Evolutionary conservation across 2,888 invertebrate genomes (phyloP), one percentile per base, ranked within the genome.

Genomic region (Eueremaeus valkanovi): DNA sequence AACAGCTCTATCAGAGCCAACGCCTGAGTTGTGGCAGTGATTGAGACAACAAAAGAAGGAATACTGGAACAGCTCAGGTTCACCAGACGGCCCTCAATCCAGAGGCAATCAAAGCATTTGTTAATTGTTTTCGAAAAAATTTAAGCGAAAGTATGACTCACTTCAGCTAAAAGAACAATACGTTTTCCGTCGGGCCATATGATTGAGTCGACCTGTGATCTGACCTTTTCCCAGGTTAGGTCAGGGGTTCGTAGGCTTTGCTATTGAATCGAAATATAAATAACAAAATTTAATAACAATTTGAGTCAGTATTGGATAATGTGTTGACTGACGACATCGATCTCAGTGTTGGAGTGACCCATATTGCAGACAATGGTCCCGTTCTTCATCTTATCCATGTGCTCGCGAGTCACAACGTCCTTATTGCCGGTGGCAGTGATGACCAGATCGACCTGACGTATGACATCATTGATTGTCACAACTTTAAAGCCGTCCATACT

Each of bases 101-200:
- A 5, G 11, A 36, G 36, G 36, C 5, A 36, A 8, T 5, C 36
- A 36, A 5, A 36, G 11, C n/a, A n/a, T n/a, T 8, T 8, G 36
- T 8, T 36, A 36, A 36, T 5, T 8, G 6, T 8, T 36, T 36
- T 36, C 36, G 5, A 8, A 36, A 11, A 9, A 51, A 21, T 51
- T 51, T 51, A 33, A 33, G 29, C 63, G 16, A 72, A 18, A 31
- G 3, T 18, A 51, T 24, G n/a, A 75, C 73, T 55, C 77, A 81
- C 84, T 82, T 96, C 96, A 0, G 96, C 96, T 77, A 96, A 86
- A 24, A 96, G 85, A 74, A 96, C 92, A 80, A 97, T 93, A 77
- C 95, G 88, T 85, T 96, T 97, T 78, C 95, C 94, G 85, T 93
- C 95, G 13, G 96, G 95, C 96, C 96, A 98, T 81, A 97, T 94